Base-by-base conservation (phyloP, 2,113 vertebrate genomes). In the Pardalotus punctatus region DNA sequence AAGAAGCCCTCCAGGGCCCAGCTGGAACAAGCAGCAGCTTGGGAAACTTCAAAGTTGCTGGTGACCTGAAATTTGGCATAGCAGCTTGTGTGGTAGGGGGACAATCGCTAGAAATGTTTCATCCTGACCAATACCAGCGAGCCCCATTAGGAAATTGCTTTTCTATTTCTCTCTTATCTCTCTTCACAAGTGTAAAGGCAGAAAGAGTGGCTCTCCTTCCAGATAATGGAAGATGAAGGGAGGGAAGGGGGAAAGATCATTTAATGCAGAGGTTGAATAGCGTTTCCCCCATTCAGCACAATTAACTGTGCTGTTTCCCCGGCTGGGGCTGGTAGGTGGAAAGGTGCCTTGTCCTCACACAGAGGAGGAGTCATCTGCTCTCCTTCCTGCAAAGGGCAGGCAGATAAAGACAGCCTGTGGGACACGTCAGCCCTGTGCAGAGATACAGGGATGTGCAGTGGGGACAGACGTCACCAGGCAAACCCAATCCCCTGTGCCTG, bases 121-220 rank as follows among this genome's bases (percentile, higher is more conserved):
- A 53, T 56, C 35, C 81, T 76, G 86, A 28, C 45, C 5, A 1
- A 0, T 48, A 61, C 33, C 38, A 38, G 50, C 0, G 0, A 92
- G 73, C 40, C 31, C 66, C 42, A 20, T 65, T 72, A 82, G 91
- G 87, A 94, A 94, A 94, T 93, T 1, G 58, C 84, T 93, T 96
- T 93, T 47, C 58, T 94, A 14, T 67, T 96, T 80, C 42, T 92
- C 35, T 56, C 53, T 91, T 94, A 88, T 66, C 89, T 91, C 9
- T 5, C 42, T 27, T 82, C n/a, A 13, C 73, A 65, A 79, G 86
- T 73, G 79, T 50, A 78, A 35, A 91, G 78, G 45, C 57, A 72
- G 38, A 80, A 96, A 74, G 61, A 69, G 43, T 11, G 28, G 7
- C 27, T 81, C 15, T 86, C 12, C 78, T 87, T 89, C 25, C 33